These are phyloP conservation scores for Scleropages formosus DNA, from an alignment of 2,797 vertebrate species.

Conservation along the genomic window DNA sequence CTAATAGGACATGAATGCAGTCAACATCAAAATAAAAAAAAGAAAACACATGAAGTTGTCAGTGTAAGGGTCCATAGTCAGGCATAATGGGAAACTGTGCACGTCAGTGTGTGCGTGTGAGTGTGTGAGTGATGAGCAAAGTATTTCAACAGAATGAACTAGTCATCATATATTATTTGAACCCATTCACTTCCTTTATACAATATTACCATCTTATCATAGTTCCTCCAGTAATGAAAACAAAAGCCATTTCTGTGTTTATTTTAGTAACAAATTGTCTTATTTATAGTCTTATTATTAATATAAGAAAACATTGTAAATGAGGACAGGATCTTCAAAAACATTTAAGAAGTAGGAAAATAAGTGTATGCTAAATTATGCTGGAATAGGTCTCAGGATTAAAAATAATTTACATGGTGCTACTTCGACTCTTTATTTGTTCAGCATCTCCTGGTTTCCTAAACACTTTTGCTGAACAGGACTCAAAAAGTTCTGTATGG, in stretches of 20 bases:
- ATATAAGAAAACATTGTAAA: not conserved
- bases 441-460: not conserved
- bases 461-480: not conserved
- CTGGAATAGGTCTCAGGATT: not conserved
- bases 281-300: not conserved
- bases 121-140: too few species aligned
- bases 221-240: too few species aligned
- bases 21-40: too few species aligned
- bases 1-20: conserved; percentile 4
- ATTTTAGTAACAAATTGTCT: conserved; percentile 9
- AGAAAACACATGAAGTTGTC: too few species aligned
- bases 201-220: too few species aligned
- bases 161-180: too few species aligned
- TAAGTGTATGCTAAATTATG: not conserved
- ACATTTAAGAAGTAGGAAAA: conserved; percentile 8
- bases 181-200: too few species aligned
- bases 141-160: too few species aligned
- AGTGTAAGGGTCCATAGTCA: too few species aligned
- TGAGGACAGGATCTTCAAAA: not conserved
- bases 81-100: too few species aligned
- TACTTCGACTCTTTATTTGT: not conserved
- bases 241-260: not conserved
- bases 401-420: not conserved
- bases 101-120: too few species aligned
- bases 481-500: not conserved